These are phyloP conservation scores for Epizoanthus illoricatus DNA, from an alignment of 92 coral and sea anemone species.

Conservation along the genomic window DNA sequence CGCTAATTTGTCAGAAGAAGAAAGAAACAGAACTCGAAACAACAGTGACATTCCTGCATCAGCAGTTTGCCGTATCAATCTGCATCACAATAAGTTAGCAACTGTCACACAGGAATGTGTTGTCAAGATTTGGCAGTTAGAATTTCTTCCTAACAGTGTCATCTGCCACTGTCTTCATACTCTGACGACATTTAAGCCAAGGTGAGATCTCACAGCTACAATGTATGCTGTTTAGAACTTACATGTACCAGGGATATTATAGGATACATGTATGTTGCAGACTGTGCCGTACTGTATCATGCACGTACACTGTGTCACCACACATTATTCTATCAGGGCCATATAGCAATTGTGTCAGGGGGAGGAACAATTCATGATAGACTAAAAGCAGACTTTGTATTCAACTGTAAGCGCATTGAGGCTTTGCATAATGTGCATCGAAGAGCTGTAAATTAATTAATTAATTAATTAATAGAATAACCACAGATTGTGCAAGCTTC, in stretches of 20 bases:
- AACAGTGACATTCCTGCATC: slow-evolving; percentile 38
- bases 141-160: slow-evolving; percentile 52
- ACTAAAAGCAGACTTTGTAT: too few relatives aligned
- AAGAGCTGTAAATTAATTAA: too few relatives aligned
- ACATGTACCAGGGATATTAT: neutral
- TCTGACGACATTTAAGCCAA: slow-evolving; percentile 77
- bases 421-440: too few relatives aligned
- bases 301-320: too few relatives aligned
- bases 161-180: slow-evolving; percentile 74
- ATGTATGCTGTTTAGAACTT: neutral
- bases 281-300: too few relatives aligned
- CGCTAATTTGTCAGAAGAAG: slow-evolving; percentile 50
- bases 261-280: too few relatives aligned
- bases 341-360: too few relatives aligned
- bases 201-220: slow-evolving; percentile 45
- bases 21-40: slow-evolving; percentile 32
- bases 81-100: slow-evolving; percentile 75
- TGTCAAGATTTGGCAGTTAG: slow-evolving; percentile 79
- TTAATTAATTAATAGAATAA: too few relatives aligned
- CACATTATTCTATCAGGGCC: too few relatives aligned
- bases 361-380: too few relatives aligned
- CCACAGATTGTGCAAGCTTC: too few relatives aligned
- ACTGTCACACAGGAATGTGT: slow-evolving; percentile 84
- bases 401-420: too few relatives aligned
- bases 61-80: slow-evolving; percentile 73